Evolutionary conservation across 2,888 invertebrate species (phyloP), one percentile per base, ranked within the genome.

Genomic region (Dryomyza anilis): DNA sequence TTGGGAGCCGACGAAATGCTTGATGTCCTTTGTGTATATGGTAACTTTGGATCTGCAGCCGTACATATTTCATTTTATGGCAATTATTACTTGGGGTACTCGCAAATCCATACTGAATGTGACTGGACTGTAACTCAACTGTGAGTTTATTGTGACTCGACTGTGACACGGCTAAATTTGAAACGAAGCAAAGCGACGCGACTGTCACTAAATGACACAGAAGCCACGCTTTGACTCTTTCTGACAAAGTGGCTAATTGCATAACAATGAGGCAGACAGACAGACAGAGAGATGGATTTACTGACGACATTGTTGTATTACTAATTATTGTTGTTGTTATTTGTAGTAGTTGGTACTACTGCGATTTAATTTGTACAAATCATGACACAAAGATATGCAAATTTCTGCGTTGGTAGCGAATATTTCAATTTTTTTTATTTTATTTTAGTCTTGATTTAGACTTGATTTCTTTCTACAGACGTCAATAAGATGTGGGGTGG

Each of bases 241-340:
- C 58, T 62, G 57, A 53, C 64, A 64, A 68, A 68, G 58, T 61
- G 57, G 59, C 64, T 66, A 64, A 68, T 64, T 68, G 68, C 66
- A 66, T 66, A 66, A 66, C 64, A 66, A 68, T 66, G 64, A 66
- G 61, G 30, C n/a, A 12, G 16, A 12, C 23, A 36, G 25, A 43
- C 25, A 21, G 45, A 8, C 16, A 5, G 16, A 10, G 45, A 45
- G 5, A 5, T 12, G 33, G 12, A 12, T 12, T 33, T 33, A 12
- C 8, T 21, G 29, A 4, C 12, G 27, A n/a, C n/a, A n/a, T n/a
- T n/a, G n/a, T 23, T 2, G 8, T 27, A 36, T 63, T 27, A 33
- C n/a, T 59, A 8, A n/a, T 7, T n/a, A 19, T 30, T 59, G 55
- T 46, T 21, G 29, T 30, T 29, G 29, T 21, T 58, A 10, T 59